These are phyloP conservation scores for Scartelaos histophorus DNA, from an alignment of 2,113 vertebrate species.

Conservation along the genomic window DNA sequence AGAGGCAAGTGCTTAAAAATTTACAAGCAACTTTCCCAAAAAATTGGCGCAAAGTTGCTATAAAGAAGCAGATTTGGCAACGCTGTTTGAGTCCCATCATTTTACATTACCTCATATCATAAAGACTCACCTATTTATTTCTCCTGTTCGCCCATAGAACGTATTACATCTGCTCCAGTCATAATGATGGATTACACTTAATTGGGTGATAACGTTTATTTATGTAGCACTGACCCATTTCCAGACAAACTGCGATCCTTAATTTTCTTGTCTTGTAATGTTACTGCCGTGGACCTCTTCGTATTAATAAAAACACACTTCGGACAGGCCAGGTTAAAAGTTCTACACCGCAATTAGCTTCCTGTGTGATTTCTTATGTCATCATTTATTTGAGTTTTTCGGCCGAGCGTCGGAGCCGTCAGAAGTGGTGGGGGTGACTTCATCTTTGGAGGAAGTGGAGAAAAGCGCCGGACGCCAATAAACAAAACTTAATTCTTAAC, in stretches of 20 bases:
- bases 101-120: background rate
- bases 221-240: slow-evolving; percentile 1
- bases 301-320: background rate
- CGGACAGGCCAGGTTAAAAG: background rate
- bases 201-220: slow-evolving; percentile 9
- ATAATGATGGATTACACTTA: slow-evolving; percentile 10
- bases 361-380: background rate
- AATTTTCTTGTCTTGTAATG: background rate
- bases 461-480: background rate
- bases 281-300: background rate
- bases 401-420: background rate
- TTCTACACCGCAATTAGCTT: background rate
- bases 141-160: background rate
- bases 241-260: background rate
- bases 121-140: slow-evolving; percentile 4
- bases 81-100: background rate
- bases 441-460: background rate
- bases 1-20: no score
- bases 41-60: no score
- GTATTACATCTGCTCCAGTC: slow-evolving; percentile 2
- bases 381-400: slow-evolving; percentile 1
- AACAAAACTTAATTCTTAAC: background rate
- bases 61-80: no score
- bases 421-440: background rate
- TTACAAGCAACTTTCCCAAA: no score